phyloP scores from a whole-genome alignment of 2,113 vertebrate species.

The Lagopus leucura region DNA sequence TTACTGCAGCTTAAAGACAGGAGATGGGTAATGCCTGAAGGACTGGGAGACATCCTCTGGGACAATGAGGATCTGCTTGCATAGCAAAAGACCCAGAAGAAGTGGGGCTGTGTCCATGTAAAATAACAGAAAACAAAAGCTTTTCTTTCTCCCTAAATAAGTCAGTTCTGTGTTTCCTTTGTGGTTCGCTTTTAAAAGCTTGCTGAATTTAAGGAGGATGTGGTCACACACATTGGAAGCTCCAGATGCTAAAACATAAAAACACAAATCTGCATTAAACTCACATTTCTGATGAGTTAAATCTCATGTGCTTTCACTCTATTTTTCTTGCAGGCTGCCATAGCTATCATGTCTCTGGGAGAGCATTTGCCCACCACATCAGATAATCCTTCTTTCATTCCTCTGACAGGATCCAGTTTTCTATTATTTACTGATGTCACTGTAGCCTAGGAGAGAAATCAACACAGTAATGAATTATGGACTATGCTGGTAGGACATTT shows the following conservation, averaged over 20 bases:
- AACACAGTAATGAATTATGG: conserved; percentile 53
- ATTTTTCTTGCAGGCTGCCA: conserved; percentile 14
- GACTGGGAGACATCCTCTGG: background rate
- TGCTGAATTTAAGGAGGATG: conserved; percentile 39
- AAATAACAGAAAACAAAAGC: conserved; percentile 55
- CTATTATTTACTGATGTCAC: conserved; percentile 63
- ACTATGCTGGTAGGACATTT: background rate
- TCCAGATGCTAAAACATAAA: conserved; percentile 36
- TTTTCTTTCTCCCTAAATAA: conserved; percentile 44
- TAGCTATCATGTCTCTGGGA: background rate
- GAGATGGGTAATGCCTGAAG: background rate
- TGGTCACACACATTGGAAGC: conserved; percentile 42
- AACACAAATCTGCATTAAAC: conserved; percentile 32
- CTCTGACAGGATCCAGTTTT: conserved; percentile 40
- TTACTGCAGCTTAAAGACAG: background rate
- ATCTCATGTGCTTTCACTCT: conserved; percentile 18
- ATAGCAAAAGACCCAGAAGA: conserved; percentile 6
- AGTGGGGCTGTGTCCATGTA: background rate
- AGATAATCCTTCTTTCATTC: conserved; percentile 20
- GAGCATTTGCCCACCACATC: background rate
- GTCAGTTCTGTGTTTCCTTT: conserved; percentile 33
- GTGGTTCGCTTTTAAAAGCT: conserved; percentile 44
- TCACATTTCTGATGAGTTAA: conserved; percentile 34
- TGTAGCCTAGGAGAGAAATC: conserved; percentile 68
- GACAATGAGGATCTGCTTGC: background rate